Evolutionary conservation across 2,113 vertebrate species (phyloP), one percentile per base, ranked within the genome.

Genomic region (Dasypus novemcinctus): DNA sequence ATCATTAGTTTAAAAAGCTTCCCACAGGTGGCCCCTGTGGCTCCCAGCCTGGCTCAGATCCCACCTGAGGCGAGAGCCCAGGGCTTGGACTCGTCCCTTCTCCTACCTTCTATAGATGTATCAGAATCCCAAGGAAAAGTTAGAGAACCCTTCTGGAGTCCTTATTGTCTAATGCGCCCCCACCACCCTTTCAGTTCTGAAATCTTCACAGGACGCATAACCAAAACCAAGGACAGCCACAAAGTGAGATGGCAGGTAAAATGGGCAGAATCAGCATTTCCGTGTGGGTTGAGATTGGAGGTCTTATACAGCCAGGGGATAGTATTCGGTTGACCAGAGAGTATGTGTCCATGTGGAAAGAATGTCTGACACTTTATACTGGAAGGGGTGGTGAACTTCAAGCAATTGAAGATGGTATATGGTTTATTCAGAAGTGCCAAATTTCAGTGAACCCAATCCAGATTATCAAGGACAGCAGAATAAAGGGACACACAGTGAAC

Each of bases 301-400:
- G 98, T 95, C 99, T 99, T 11, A 99, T 99, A 87, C 99, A 99
- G 97, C 98, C 99, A 1, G 99, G 99, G 21, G 99, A 99, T 98
- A 99, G 99, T 96, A 99, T 99, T 97, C 99, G 99, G 87, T 98
- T 99, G 89, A 99, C 99, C 92, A 98, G 99, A 99, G 99, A 99
- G 99, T 99, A 99, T 38, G 99, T 99, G 0, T 99, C 99, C 83
- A 99, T 99, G 89, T 99, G 99, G 99, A 99, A 99, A 98, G 99
- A 99, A 59, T 99, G 99, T 90, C 98, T 99, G 97, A 99, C 99
- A 0, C 98, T 99, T 80, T 99, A 99, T 98, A 99, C 99, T 31
- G 99, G 99, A 96, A 98, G 99, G 98, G 99, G 99, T 95, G 99
- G 99, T 36, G 99, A 99, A 96, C 98, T 99, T 89, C 99, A 99